Conservation (phyloP, 64 coral and sea anemone genomes). For the Dendrophyllia cribrosa region DNA sequence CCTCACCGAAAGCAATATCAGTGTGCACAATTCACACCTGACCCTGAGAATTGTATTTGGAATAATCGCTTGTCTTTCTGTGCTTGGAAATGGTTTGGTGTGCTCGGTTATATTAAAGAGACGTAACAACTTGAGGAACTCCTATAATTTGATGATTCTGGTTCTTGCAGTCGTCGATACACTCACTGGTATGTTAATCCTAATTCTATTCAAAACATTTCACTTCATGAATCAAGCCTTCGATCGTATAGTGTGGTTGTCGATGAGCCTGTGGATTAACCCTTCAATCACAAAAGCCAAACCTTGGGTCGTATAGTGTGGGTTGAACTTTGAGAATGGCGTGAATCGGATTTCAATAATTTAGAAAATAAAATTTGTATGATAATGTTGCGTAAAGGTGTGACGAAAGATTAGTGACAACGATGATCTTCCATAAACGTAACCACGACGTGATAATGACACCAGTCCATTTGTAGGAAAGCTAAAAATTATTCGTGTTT, state of each 20-base stretch:
- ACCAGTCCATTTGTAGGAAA: background rate
- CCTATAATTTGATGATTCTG: slow-evolving; percentile 27
- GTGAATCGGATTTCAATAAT: no score
- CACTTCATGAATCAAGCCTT: no score
- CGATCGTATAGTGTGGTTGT: no score
- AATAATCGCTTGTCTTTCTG: background rate
- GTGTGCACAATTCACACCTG: background rate
- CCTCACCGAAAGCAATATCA: background rate
- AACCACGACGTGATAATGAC: background rate
- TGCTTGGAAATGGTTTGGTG: slow-evolving; percentile 29
- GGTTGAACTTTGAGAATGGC: no score
- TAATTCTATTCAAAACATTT: no score
- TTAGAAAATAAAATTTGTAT: no score
- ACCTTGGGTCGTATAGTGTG: no score
- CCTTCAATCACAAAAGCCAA: no score
- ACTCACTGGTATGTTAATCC: slow-evolving; percentile 5
- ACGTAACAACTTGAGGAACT: background rate
- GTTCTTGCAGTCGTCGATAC: slow-evolving; percentile 4
- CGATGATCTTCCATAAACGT: background rate
- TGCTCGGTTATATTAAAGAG: background rate
- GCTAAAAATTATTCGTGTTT: no score
- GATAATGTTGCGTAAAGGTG: no score
- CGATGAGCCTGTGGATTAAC: no score
- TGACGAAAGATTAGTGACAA: background rate
- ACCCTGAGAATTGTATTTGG: slow-evolving; percentile 12